Percentiles rank a stretch among this genome's conserved stretches.
These are phyloP conservation scores for Myotis findleyi DNA, from an alignment of 2,797 vertebrate species.

Conservation along the genomic window DNA sequence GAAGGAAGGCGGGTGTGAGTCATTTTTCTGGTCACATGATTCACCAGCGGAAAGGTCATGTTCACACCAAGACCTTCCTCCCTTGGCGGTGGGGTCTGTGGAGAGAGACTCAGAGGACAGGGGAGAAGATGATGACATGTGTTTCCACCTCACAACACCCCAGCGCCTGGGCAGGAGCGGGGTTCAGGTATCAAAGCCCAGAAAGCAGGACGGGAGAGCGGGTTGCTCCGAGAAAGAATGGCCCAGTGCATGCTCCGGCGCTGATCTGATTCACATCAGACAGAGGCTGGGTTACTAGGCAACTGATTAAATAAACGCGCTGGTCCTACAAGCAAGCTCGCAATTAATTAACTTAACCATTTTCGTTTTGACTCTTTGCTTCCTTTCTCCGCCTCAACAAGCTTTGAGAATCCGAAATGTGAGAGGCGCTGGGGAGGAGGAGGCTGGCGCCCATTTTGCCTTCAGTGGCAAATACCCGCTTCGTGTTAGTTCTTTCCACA, in stretches of 20 bases:
- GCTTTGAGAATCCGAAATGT: constrained; percentile 78
- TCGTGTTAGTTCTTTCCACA: background rate
- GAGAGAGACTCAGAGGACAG: constrained; percentile 60
- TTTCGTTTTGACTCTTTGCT: constrained; percentile 88
- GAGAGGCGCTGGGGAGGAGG: constrained; percentile 65
- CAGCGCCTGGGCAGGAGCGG: constrained; percentile 51
- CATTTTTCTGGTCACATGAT: constrained; percentile 81
- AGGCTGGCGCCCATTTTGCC: background rate
- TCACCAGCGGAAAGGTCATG: constrained; percentile 81
- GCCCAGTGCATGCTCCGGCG: constrained; percentile 83
- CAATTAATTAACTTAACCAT: constrained; percentile 91
- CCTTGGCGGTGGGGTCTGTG: constrained; percentile 51
- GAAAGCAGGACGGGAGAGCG: constrained; percentile 58
- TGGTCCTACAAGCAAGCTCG: constrained; percentile 88
- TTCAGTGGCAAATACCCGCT: background rate
- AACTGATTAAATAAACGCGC: constrained; percentile 91
- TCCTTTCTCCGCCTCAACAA: constrained; percentile 73
- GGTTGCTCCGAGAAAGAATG: constrained; percentile 81
- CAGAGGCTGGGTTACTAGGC: constrained; percentile 89
- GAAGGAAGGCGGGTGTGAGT: constrained; percentile 73
- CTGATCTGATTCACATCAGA: constrained; percentile 88
- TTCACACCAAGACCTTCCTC: constrained; percentile 75
- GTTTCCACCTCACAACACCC: constrained; percentile 53
- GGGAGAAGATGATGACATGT: background rate
- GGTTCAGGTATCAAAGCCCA: constrained; percentile 68